Evolutionary conservation across 1,140 invertebrate species (phyloP).

Genomic region (Drosophila repletoides): DNA sequence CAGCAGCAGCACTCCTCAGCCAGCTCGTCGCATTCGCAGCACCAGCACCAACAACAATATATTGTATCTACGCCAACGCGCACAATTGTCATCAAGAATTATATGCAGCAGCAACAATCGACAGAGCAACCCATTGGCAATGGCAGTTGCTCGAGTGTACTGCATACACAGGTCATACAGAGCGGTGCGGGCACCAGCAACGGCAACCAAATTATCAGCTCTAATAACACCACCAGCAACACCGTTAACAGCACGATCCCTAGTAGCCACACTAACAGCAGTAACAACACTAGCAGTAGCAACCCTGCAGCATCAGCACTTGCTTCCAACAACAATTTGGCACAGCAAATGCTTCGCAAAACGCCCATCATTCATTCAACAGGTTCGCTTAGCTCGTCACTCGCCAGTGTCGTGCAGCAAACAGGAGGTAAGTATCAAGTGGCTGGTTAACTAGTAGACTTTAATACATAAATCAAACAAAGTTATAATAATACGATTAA

Average conservation of each 20-base stretch:
- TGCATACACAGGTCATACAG: slow-evolving; percentile 79
- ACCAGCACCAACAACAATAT: slow-evolving; percentile 52
- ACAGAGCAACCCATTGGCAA: slow-evolving; percentile 16
- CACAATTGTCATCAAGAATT: slow-evolving; percentile 77
- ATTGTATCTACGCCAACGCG: slow-evolving; percentile 66
- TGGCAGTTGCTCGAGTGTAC: slow-evolving; percentile 47
- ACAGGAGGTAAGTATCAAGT: slow-evolving; percentile 45
- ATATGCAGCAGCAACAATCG: slow-evolving; percentile 52
- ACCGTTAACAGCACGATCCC: slow-evolving; percentile 4
- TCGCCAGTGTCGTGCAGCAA: slow-evolving; percentile 70
- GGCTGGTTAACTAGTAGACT: background rate
- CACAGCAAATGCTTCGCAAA: slow-evolving; percentile 72
- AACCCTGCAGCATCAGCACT: slow-evolving; percentile 32
- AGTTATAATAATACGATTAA: background rate
- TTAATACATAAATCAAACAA: too few species aligned
- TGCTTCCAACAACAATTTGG: slow-evolving; percentile 29
- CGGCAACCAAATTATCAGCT: slow-evolving; percentile 21
- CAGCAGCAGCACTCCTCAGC: slow-evolving; percentile 65
- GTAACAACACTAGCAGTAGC: slow-evolving; percentile 27
- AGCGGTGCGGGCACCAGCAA: slow-evolving; percentile 73
- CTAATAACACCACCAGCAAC: slow-evolving; percentile 42
- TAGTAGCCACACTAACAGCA: slow-evolving; percentile 16
- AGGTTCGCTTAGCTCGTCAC: slow-evolving; percentile 53
- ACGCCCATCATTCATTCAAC: slow-evolving; percentile 78
- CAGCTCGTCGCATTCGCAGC: slow-evolving; percentile 42